Evolutionary conservation across 2,888 invertebrate species (phyloP), one percentile per base, ranked within the genome.

Genomic region (Drosophila melanosoma): DNA sequence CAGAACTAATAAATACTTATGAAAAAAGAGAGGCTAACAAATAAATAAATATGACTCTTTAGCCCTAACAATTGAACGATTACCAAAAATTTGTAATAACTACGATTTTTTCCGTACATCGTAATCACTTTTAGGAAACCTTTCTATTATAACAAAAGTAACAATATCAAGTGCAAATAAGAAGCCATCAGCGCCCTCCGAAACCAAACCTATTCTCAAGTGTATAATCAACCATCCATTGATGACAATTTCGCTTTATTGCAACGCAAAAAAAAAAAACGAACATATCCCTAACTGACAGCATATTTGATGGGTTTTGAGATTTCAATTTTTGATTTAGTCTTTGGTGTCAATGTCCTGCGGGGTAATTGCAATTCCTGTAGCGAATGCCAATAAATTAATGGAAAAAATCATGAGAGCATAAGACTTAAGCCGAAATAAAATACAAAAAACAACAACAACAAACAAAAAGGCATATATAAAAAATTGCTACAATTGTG

Each of bases 371-470:
- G 74, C 73, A 57, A 79, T 68, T 62, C 75, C 54, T 54, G 65
- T 56, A 69, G 57, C 69, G 69, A 53, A 32, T 63, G 65, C 45
- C 67, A 83, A 87, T 88, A 89, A 87, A 88, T 79, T 78, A 85
- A 89, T 90, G 69, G 69, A 66, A 76, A 86, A 87, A 87, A 77
- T 86, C 87, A 87, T 79, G 78, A 69, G 74, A 83, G 82, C 86
- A 83, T 80, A 79, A 83, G 75, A 89, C 73, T 76, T 72, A 76
- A 80, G 73, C 86, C 73, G 72, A 75, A 64, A 68, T 53, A 52
- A 69, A 76, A 69, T 57, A 76, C 69, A 75, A 63, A 78, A 57
- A 52, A 49, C 51, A 57, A 69, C 29, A 69, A 60, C 45, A 45
- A 23, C 59, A 74, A 70, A 51, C 38, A 72, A 33, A 45, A 49